A percentile compares a stretch with the other conserved stretches of the same genome.
phyloP scores from a whole-genome alignment of 2,113 vertebrate species.

The Poicephalus gulielmi region DNA sequence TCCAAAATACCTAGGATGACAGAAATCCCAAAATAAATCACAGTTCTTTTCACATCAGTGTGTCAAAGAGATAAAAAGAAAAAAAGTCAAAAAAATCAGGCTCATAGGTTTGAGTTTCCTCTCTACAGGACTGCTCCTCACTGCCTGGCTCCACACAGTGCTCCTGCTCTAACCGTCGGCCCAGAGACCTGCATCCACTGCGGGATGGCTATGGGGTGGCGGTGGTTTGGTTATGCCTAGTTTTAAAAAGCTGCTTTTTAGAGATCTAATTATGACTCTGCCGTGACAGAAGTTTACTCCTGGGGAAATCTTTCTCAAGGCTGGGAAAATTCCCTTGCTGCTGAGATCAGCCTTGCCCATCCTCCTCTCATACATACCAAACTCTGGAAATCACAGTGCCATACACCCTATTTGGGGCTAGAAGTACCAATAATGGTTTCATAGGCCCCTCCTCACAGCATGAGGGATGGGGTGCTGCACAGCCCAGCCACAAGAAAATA shows the following conservation, averaged over 20 bases:
- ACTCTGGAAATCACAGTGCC: not conserved
- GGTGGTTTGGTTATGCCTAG: not conserved
- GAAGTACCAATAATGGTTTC: accelerated
- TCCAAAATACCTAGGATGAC: constrained; percentile 95
- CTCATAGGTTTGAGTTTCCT: not conserved
- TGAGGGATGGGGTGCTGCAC: accelerated
- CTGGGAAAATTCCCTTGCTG: not conserved
- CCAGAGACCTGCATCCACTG: not conserved
- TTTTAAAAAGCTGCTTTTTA: accelerated
- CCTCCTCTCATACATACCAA: accelerated
- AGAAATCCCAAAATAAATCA: constrained; percentile 85
- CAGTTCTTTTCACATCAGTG: constrained; percentile 54
- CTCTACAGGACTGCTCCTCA: not conserved
- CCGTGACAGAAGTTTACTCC: accelerated
- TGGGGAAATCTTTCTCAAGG: not conserved
- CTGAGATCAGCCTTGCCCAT: accelerated
- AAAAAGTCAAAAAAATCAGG: not conserved
- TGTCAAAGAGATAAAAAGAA: constrained; percentile 29
- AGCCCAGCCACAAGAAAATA: not conserved
- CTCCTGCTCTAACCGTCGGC: not conserved
- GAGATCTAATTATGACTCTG: accelerated
- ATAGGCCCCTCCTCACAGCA: not conserved
- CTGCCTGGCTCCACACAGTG: not conserved
- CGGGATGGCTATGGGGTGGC: not conserved
- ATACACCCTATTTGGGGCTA: not conserved